Conservation (phyloP, 2,113 vertebrate species). For the Antechinus stuartii region DNA sequence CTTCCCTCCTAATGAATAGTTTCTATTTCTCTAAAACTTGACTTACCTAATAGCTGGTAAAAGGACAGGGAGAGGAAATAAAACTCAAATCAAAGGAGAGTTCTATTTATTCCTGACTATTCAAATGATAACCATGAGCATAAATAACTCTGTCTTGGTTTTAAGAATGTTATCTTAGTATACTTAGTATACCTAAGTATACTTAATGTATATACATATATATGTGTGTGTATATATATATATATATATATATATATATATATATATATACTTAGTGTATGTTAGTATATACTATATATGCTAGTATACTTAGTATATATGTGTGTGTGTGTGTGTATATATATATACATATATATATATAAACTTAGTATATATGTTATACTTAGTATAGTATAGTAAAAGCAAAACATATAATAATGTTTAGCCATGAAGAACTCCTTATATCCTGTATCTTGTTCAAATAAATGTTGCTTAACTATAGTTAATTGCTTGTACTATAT, state of each 20-base stretch:
- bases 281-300: no score
- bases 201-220: no score
- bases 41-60: background rate
- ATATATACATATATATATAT: no score
- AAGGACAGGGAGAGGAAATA: slow-evolving; percentile 11
- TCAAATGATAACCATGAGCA: background rate
- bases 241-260: no score
- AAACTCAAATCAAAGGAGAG: background rate
- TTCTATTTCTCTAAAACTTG: background rate
- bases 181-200: background rate
- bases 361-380: no score
- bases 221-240: no score
- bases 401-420: background rate
- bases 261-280: no score
- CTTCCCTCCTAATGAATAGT: background rate
- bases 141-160: background rate
- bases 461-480: background rate
- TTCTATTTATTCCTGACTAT: background rate
- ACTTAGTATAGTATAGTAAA: background rate
- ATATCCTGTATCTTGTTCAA: background rate
- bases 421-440: background rate
- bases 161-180: background rate
- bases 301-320: no score
- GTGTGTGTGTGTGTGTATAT: no score
- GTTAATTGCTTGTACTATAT: background rate